These are phyloP conservation scores for Druon quercuslanigerum DNA, from an alignment of 1,140 invertebrate genomes.

Conservation along the genomic window DNA sequence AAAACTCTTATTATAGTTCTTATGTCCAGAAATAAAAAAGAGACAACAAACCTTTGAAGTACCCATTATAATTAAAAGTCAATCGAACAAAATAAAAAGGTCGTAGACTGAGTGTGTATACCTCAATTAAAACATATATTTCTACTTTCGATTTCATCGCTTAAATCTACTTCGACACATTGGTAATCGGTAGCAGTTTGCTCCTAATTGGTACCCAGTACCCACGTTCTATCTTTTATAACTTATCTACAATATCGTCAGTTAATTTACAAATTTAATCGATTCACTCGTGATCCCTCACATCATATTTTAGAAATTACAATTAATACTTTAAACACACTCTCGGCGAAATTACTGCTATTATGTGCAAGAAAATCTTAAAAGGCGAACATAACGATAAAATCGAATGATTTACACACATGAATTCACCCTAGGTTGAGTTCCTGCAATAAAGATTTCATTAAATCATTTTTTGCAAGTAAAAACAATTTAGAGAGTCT, in stretches of 20 bases:
- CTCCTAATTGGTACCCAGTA: slow-evolving; percentile 20
- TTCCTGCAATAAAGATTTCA: too few species aligned
- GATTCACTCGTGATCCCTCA: too few species aligned
- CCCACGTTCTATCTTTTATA: slow-evolving; percentile 9
- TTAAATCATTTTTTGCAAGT: not conserved
- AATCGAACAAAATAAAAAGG: slow-evolving; percentile 14
- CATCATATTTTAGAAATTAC: too few species aligned
- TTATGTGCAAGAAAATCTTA: too few species aligned
- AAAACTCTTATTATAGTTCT: not conserved
- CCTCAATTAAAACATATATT: slow-evolving; percentile 17
- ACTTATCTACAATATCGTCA: not conserved
- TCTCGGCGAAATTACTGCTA: too few species aligned
- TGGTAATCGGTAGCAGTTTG: slow-evolving; percentile 11
- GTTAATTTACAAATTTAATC: not conserved
- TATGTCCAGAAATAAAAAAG: not conserved
- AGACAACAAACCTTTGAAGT: slow-evolving; percentile 13
- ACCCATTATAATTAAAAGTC: slow-evolving; percentile 29
- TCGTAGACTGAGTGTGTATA: not conserved
- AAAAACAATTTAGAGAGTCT: too few species aligned
- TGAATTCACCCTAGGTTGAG: too few species aligned
- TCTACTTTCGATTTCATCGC: slow-evolving; percentile 26
- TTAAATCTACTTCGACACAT: slow-evolving; percentile 2
- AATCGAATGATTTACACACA: too few species aligned
- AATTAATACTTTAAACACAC: too few species aligned
- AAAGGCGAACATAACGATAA: too few species aligned